Conservation (phyloP, 2,113 vertebrate genomes). For the Morone saxatilis region DNA sequence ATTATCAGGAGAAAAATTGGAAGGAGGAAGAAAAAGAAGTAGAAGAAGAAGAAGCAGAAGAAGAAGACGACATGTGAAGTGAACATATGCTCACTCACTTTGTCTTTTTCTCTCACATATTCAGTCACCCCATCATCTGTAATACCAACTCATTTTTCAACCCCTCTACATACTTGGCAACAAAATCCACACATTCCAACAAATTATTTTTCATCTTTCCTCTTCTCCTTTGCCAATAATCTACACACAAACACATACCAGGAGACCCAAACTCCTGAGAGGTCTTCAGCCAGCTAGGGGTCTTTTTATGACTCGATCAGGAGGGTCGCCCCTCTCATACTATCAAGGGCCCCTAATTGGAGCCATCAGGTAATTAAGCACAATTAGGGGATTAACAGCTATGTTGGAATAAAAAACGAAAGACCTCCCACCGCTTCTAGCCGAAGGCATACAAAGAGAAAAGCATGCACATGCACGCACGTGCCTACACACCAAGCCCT, state of each 20-base stretch:
- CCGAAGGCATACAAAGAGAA: constrained; percentile 51
- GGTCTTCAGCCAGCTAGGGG: constrained; percentile 4
- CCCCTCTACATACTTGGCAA: neutral
- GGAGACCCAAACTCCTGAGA: neutral
- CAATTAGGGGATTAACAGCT: constrained; percentile 71
- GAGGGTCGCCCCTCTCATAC: constrained; percentile 22
- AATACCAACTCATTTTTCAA: constrained; percentile 10
- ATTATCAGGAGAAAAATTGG: constrained; percentile 57
- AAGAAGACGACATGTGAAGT: constrained; percentile 32
- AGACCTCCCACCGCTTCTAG: constrained; percentile 64
- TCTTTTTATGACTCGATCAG: constrained; percentile 31
- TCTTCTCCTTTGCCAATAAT: neutral
- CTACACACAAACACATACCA: neutral
- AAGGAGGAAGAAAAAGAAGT: constrained; percentile 20
- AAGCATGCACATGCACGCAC: neutral
- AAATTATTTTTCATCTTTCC: constrained; percentile 4
- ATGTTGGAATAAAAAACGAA: constrained; percentile 56
- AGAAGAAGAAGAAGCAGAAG: constrained; percentile 14
- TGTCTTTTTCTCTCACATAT: neutral
- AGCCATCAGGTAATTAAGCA: constrained; percentile 69
- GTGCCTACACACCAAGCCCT: constrained; percentile 11
- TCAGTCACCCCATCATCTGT: constrained; percentile 17
- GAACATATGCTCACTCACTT: constrained; percentile 33
- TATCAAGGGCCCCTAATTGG: constrained; percentile 61
- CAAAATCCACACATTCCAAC: neutral